A percentile compares a stretch with the other conserved stretches of the same genome.
phyloP scores from a whole-genome alignment of 2,797 vertebrate genomes.

The Cottoperca gobio region DNA sequence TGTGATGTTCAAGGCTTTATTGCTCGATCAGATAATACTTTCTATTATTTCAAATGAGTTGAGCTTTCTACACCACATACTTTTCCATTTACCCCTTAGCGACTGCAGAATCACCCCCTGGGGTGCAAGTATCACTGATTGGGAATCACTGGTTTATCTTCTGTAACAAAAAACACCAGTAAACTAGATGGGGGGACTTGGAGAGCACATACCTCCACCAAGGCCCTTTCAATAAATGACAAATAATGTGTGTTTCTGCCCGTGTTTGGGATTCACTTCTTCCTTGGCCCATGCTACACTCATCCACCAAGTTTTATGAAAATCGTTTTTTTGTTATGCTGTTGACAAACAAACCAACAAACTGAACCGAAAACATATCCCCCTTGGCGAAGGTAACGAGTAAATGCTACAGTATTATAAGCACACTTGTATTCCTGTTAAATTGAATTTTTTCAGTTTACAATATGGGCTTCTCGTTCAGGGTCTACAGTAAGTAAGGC shows the following conservation, averaged over 20 bases:
- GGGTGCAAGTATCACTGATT: neutral
- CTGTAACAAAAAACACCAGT: neutral
- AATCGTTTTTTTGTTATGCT: too few species aligned
- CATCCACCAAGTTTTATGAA: too few species aligned
- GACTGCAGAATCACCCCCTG: neutral
- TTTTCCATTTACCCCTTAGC: neutral
- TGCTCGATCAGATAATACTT: neutral
- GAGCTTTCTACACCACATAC: neutral
- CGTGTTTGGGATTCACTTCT: too few species aligned
- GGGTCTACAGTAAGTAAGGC: neutral
- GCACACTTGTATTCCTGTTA: neutral
- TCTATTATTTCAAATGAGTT: neutral
- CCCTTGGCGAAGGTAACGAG: neutral
- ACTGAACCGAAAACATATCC: too few species aligned
- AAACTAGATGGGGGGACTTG: neutral
- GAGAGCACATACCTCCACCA: too few species aligned
- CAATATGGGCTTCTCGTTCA: neutral
- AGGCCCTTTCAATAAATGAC: too few species aligned
- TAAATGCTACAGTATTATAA: neutral
- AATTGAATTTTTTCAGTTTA: neutral
- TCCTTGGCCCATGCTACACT: too few species aligned
- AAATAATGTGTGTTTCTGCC: too few species aligned
- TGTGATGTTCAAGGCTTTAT: neutral
- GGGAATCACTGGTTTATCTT: neutral
- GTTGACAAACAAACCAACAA: too few species aligned